Evolutionary conservation across 1,140 invertebrate species (phyloP).

Genomic region (Drosophila mayri): DNA sequence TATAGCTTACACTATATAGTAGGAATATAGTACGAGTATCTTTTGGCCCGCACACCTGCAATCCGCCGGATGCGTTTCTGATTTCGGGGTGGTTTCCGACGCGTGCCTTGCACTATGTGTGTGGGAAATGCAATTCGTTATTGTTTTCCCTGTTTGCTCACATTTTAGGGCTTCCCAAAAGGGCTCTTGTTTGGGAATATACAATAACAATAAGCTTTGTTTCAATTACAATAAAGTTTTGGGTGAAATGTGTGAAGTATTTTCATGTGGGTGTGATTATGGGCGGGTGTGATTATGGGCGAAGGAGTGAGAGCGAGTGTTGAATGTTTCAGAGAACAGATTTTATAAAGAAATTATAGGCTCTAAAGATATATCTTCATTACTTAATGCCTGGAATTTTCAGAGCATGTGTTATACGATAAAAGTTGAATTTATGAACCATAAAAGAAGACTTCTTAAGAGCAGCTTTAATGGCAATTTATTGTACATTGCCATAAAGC

Average conservation of each 20-base stretch:
- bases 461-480: background rate
- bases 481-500: background rate
- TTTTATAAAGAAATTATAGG: background rate
- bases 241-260: background rate
- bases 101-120: slow-evolving; percentile 50
- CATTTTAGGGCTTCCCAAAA: slow-evolving; percentile 27
- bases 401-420: background rate
- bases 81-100: slow-evolving; percentile 54
- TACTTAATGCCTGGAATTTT: background rate
- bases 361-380: background rate
- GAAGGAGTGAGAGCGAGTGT: background rate
- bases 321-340: background rate
- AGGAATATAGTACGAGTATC: background rate
- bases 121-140: slow-evolving; percentile 75
- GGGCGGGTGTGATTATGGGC: no score
- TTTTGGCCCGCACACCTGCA: slow-evolving; percentile 60
- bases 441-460: background rate
- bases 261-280: background rate
- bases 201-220: slow-evolving; percentile 4
- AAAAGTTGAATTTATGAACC: background rate
- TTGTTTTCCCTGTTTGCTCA: slow-evolving; percentile 65
- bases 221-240: slow-evolving; percentile 13
- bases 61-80: slow-evolving; percentile 14
- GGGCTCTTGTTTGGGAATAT: slow-evolving; percentile 13
- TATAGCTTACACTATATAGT: background rate